Evolutionary conservation across 2,113 vertebrate genomes (phyloP).

Genomic region (Colinus virginianus): DNA sequence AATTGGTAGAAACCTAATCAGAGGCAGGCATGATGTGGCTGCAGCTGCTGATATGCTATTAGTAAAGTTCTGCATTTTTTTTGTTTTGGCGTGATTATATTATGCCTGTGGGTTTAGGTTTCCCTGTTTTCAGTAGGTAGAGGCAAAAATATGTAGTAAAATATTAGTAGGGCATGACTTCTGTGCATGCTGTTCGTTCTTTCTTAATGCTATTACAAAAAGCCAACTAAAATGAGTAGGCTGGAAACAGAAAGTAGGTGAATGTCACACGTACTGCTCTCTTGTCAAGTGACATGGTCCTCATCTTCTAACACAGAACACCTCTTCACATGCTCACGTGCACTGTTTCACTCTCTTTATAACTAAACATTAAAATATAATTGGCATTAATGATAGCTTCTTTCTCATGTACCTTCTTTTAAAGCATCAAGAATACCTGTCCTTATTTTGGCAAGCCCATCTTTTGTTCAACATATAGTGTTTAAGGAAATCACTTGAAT

Average conservation of each 20-base stretch:
- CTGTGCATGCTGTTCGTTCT: not conserved
- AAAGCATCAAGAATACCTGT: not conserved
- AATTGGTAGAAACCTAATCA: constrained; percentile 65
- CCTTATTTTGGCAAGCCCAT: not conserved
- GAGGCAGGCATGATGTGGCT: constrained; percentile 8
- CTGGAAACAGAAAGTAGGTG: not conserved
- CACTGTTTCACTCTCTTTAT: not conserved
- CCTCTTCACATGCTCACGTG: not conserved
- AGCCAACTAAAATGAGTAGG: not conserved
- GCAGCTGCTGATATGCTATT: constrained; percentile 31
- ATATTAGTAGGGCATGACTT: not conserved
- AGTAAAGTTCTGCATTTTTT: not conserved
- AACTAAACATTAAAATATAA: not conserved
- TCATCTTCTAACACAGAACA: not conserved
- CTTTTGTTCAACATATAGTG: not conserved
- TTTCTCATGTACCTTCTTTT: not conserved
- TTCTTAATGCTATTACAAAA: not conserved
- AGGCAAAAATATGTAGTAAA: not conserved
- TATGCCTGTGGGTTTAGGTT: not conserved
- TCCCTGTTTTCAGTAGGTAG: not conserved
- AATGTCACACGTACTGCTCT: not conserved
- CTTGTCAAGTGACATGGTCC: not conserved
- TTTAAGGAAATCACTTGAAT: not conserved
- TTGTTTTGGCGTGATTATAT: constrained; percentile 16
- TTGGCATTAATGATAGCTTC: not conserved